phyloP scores from a whole-genome alignment of 2,888 invertebrate genomes.

The Kuschelorhynchus macadamiae region DNA sequence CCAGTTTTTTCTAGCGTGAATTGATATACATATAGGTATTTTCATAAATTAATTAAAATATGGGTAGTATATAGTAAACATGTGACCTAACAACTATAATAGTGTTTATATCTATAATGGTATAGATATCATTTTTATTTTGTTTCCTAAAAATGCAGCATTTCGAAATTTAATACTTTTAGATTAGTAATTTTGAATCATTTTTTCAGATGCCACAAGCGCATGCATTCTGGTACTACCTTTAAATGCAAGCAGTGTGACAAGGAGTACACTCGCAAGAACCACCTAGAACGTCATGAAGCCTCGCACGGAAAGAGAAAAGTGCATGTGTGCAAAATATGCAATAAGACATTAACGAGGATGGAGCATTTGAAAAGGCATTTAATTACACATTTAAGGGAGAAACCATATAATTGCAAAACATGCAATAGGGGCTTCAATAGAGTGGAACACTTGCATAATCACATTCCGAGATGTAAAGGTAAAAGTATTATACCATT shows the following conservation, averaged over 20 bases:
- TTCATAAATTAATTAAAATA: too few relatives aligned
- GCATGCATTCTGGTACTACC: constrained; percentile 63
- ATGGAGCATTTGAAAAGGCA: constrained; percentile 67
- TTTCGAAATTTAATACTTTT: too few relatives aligned
- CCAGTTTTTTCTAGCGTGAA: too few relatives aligned
- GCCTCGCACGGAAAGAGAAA: constrained; percentile 63
- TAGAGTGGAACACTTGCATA: constrained; percentile 65
- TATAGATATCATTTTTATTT: too few relatives aligned
- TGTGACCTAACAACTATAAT: too few relatives aligned
- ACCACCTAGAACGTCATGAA: constrained; percentile 66
- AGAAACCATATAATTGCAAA: constrained; percentile 66
- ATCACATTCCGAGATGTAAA: constrained; percentile 65
- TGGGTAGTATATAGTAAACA: too few relatives aligned
- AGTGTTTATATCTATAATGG: too few relatives aligned
- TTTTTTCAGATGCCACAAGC: constrained; percentile 60
- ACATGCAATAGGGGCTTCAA: constrained; percentile 68
- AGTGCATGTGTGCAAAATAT: constrained; percentile 67
- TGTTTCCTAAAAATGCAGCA: too few relatives aligned
- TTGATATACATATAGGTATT: too few relatives aligned
- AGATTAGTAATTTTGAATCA: too few relatives aligned
- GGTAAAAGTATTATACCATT: not conserved
- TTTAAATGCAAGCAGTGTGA: constrained; percentile 67
- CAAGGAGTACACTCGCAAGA: constrained; percentile 65
- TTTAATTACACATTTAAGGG: constrained; percentile 66
- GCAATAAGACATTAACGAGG: constrained; percentile 66